phyloP scores from a whole-genome alignment of 1,140 invertebrate genomes.

The Prorops nasuta region DNA sequence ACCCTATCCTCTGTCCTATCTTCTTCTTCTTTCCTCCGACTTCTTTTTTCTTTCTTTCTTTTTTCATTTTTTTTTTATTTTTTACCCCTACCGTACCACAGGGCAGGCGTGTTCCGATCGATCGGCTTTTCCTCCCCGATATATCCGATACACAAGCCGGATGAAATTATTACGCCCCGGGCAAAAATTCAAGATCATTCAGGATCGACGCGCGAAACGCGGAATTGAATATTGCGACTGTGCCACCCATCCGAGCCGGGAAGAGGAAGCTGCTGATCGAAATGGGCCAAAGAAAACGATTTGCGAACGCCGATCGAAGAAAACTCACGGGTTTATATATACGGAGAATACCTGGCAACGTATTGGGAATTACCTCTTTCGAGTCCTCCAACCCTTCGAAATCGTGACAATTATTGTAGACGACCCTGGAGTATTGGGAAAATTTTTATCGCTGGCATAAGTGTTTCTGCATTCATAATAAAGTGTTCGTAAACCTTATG shows the following conservation, averaged over 20 bases:
- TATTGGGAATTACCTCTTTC: too few species aligned
- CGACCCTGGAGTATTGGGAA: too few species aligned
- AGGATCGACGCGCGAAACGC: too few species aligned
- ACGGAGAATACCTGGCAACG: neutral
- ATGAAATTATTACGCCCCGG: neutral
- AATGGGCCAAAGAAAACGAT: neutral
- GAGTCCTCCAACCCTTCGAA: too few species aligned
- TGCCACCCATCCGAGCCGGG: neutral
- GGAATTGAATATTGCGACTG: neutral
- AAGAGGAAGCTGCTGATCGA: neutral
- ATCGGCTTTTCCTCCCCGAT: neutral
- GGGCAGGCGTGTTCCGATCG: neutral
- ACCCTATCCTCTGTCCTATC: slow-evolving; percentile 1
- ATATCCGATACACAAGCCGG: neutral
- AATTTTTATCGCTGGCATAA: too few species aligned
- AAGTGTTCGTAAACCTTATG: too few species aligned
- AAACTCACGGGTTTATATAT: neutral
- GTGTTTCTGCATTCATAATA: too few species aligned
- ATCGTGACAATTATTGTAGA: too few species aligned
- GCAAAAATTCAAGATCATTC: neutral
- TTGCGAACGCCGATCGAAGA: neutral
- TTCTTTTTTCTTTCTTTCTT: slow-evolving; percentile 1
- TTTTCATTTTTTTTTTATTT: neutral
- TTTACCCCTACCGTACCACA: neutral
- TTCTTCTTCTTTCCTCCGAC: slow-evolving; percentile 1